Evolutionary conservation across 2,888 invertebrate genomes (phyloP).

Genomic region (Nemotelus pantherinus): DNA sequence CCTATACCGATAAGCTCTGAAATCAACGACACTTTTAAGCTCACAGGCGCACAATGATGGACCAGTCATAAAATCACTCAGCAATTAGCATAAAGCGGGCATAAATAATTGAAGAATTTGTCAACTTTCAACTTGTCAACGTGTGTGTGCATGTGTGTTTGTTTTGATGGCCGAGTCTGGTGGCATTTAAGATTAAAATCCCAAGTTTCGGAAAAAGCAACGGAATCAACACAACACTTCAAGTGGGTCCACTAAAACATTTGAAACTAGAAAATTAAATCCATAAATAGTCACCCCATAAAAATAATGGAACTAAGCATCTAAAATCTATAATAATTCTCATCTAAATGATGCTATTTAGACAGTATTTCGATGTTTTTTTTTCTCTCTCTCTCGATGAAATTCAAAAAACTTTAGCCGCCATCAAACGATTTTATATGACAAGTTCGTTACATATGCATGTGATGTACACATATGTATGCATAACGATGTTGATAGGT

Average conservation of each 20-base stretch:
- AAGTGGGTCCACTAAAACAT: background rate
- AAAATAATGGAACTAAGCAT: conserved; percentile 43
- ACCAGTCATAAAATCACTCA: conserved; percentile 42
- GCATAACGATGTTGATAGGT: too few relatives aligned
- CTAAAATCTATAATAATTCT: conserved; percentile 41
- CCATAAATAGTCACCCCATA: conserved; percentile 40
- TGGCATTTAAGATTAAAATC: background rate
- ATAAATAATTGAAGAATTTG: conserved; percentile 45
- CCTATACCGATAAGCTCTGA: too few relatives aligned
- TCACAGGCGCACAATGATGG: background rate
- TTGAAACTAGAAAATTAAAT: conserved; percentile 37
- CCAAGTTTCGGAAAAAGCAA: conserved; percentile 3
- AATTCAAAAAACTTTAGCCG: too few relatives aligned
- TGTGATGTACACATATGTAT: too few relatives aligned
- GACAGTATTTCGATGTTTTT: conserved; percentile 37
- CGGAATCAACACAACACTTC: background rate
- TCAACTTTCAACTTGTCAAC: conserved; percentile 10
- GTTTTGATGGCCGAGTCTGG: background rate
- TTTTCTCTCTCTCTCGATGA: background rate
- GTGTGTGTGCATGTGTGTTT: background rate
- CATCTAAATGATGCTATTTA: conserved; percentile 41
- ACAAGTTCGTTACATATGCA: too few relatives aligned
- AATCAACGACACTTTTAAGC: too few relatives aligned
- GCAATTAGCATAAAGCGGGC: conserved; percentile 44
- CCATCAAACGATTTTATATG: background rate